phyloP scores from a whole-genome alignment of 2,113 vertebrate genomes.

The Pterocles gutturalis region DNA sequence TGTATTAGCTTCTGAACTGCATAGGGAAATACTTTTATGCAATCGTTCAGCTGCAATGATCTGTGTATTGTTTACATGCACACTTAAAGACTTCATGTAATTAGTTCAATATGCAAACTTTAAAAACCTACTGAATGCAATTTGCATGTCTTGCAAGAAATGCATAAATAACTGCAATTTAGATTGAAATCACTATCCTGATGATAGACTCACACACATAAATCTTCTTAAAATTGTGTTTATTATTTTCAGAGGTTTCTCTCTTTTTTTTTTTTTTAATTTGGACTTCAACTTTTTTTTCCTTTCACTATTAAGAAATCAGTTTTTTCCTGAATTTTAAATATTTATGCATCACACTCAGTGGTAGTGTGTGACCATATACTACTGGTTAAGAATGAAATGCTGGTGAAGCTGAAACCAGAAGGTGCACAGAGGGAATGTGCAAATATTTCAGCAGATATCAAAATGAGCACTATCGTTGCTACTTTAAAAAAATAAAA shows the following conservation, averaged over 20 bases:
- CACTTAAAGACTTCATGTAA: background rate
- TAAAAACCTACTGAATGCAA: background rate
- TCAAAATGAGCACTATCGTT: background rate
- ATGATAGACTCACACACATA: background rate
- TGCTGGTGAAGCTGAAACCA: background rate
- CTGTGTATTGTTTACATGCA: background rate
- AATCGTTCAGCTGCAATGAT: background rate
- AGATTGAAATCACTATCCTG: background rate
- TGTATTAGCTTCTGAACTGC: background rate
- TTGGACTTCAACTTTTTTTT: background rate
- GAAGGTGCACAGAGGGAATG: background rate
- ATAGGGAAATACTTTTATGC: background rate
- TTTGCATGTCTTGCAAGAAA: background rate
- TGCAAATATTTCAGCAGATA: conserved; percentile 1
- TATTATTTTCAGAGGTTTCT: background rate
- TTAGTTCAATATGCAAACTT: background rate
- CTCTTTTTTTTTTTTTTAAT: background rate
- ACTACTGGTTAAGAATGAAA: background rate
- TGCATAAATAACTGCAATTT: background rate
- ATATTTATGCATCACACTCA: background rate
- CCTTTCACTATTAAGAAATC: background rate
- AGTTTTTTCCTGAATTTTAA: background rate
- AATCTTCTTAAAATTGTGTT: background rate
- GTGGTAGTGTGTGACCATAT: background rate
- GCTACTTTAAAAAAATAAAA: background rate